Percentiles rank a stretch among this genome's conserved stretches.
phyloP scores from a whole-genome alignment of 1,140 invertebrate genomes.

The Drosophila punjabiensis region DNA sequence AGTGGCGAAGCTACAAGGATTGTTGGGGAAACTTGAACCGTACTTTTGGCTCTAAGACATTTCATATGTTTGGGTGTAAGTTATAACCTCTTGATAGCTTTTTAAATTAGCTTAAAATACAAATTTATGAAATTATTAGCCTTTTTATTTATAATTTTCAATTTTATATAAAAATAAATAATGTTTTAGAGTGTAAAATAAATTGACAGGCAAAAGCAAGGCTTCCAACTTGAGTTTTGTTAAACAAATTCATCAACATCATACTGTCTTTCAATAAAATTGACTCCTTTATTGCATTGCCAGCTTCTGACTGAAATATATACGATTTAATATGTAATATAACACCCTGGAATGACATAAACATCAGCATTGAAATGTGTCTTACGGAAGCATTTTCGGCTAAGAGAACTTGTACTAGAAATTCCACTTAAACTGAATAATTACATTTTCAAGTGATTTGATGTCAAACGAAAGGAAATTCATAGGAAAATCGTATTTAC shows the following conservation, averaged over 20 bases:
- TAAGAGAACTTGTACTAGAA: not conserved
- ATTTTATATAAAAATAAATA: not conserved
- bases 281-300: too few relatives aligned
- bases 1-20: conserved; percentile 2
- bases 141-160: too few relatives aligned
- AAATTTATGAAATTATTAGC: too few relatives aligned
- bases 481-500: not conserved
- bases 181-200: too few relatives aligned
- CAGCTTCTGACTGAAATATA: too few relatives aligned
- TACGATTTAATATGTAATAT: too few relatives aligned
- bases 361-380: not conserved
- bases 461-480: not conserved
- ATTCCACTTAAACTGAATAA: not conserved
- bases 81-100: too few relatives aligned
- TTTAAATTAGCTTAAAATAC: not conserved
- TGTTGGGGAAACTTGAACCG: conserved; percentile 11
- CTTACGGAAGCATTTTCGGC: not conserved
- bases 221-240: not conserved
- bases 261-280: too few relatives aligned
- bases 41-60: not conserved
- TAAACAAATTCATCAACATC: not conserved
- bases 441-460: not conserved
- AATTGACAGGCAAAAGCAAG: too few relatives aligned
- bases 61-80: not conserved
- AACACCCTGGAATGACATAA: too few relatives aligned